Evolutionary conservation across 2,888 invertebrate genomes (phyloP).

Genomic region (Trypoxylon attenuatum): DNA sequence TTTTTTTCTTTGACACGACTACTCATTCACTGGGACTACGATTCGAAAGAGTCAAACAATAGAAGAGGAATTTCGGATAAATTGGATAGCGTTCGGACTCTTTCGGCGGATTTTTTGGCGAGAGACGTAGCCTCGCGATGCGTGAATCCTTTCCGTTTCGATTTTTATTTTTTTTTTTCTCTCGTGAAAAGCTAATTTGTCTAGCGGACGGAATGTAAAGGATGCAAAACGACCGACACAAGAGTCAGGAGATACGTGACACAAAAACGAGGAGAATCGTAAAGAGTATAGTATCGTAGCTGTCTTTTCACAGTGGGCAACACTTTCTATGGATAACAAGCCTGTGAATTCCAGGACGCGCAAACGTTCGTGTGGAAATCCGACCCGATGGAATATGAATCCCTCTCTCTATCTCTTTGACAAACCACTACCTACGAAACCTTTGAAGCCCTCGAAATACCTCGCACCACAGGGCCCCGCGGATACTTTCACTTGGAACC

Average conservation of each 20-base stretch:
- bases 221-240: constrained; percentile 9
- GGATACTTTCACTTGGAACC: no score
- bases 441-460: no score
- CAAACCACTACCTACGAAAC: no score
- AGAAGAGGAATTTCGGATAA: no score
- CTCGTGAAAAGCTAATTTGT: constrained; percentile 35
- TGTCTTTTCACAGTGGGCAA: constrained; percentile 8
- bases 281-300: constrained; percentile 1
- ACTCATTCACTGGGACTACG: background rate
- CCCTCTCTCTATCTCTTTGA: no score
- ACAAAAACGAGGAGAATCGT: constrained; percentile 11
- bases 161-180: constrained; percentile 26
- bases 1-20: no score
- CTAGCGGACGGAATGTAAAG: constrained; percentile 23
- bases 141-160: constrained; percentile 44
- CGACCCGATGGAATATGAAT: no score
- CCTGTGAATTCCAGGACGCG: no score
- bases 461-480: no score
- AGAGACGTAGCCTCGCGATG: constrained; percentile 33
- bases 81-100: no score
- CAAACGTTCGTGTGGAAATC: no score
- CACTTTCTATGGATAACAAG: constrained; percentile 6
- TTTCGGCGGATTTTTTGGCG: no score
- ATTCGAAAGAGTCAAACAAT: background rate
- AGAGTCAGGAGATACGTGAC: constrained; percentile 23